Percentiles rank a stretch among this genome's conserved stretches.
phyloP scores from a whole-genome alignment of 2,113 vertebrate species.

The Isurus oxyrinchus region DNA sequence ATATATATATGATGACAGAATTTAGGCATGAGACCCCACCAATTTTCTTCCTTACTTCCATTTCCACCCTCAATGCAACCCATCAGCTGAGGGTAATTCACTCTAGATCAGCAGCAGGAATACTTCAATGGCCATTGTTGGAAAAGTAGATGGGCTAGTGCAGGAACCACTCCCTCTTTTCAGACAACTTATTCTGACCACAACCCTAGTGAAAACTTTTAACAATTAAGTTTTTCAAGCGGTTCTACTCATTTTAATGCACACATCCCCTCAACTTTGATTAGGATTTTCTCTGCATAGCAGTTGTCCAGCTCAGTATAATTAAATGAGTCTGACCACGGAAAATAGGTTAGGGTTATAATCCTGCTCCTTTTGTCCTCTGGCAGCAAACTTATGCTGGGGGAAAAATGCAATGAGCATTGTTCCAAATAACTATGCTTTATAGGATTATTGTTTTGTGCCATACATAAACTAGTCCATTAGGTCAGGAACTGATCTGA shows the following conservation, averaged over 20 bases:
- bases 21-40: no score
- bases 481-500: neutral
- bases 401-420: neutral
- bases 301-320: neutral
- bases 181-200: neutral
- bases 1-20: neutral
- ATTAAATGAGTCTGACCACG: neutral
- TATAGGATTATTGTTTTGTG: neutral
- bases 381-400: neutral
- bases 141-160: neutral
- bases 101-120: neutral
- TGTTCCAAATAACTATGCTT: neutral
- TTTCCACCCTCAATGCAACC: neutral
- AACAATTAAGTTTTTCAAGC: neutral
- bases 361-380: neutral
- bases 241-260: neutral
- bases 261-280: neutral
- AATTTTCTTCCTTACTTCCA: no score
- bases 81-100: neutral
- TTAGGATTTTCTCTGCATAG: neutral
- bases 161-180: neutral
- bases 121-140: neutral
- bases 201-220: neutral
- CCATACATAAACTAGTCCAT: neutral
- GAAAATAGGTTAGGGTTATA: neutral